Base-by-base conservation (phyloP, 2,888 invertebrate genomes). In the Entomobrya proxima region DNA sequence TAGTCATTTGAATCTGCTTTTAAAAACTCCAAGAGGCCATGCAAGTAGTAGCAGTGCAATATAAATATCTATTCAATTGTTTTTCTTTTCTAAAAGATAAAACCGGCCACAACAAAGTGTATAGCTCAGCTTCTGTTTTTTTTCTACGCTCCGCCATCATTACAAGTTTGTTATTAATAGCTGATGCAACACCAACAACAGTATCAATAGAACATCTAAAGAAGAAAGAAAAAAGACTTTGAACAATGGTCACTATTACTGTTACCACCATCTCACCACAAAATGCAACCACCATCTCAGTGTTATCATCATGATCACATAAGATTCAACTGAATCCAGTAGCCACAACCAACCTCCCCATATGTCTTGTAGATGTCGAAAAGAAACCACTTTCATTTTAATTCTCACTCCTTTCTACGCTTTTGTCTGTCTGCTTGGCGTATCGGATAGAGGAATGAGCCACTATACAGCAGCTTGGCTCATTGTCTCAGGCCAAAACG, bases 321-420 rank as follows among this genome's bases (percentile, higher is more conserved):
- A 35, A 47, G 40, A 37, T 24, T 40, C 44, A 40, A 40, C 44
- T 40, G 15, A 67, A 67, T 40, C 83, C 83, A 76, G 76, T 83
- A 83, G 81, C 81, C 35, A 37, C 52, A 52, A 76, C 64, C 24
- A 75, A 75, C 75, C 82, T 64, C 82, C 82, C 64, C 83, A 69
- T 84, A 77, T 69, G 76, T 84, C 84, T 84, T 84, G 72, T 72
- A 84, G 44, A 40, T 72, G 84, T 84, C 84, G 77, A 84, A 84
- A 27, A 27, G 21, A 64, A 74, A 74, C 72, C 81, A 72, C 72
- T 72, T 81, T 74, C 74, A 61, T 37, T 72, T 74, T 47, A 55
- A 72, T 74, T 81, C 50, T 72, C 44, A 79, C 35, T 55, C 77
- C 37, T 74, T 37, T 74, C 30, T 30, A 18, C 61, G 61, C 64